phyloP scores from a whole-genome alignment of 2,113 vertebrate genomes.

The Pelecanoides urinatrix region DNA sequence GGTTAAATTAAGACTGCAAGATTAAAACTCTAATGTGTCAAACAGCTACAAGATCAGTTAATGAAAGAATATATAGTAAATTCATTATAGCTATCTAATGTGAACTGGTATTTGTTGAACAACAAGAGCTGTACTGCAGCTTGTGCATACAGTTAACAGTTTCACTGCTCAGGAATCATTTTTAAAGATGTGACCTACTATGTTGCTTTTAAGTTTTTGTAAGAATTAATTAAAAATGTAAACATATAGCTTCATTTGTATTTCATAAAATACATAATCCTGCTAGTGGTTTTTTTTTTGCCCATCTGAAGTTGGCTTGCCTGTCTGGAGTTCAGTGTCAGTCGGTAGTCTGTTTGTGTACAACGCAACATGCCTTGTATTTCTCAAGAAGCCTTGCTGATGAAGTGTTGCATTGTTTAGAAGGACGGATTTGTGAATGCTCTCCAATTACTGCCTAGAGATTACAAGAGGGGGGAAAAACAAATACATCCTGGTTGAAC shows the following conservation, averaged over 20 bases:
- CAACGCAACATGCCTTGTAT: background rate
- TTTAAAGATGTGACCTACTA: background rate
- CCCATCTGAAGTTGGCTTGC: background rate
- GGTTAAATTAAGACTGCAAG: background rate
- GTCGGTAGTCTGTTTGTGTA: background rate
- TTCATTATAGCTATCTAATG: background rate
- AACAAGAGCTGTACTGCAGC: background rate
- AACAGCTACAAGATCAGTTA: background rate
- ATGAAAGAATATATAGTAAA: background rate
- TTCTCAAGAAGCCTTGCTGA: background rate
- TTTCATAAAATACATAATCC: background rate
- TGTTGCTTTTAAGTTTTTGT: background rate
- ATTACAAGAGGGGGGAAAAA: background rate
- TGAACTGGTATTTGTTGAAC: background rate
- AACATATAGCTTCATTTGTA: background rate
- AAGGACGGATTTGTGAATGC: background rate
- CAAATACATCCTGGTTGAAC: background rate
- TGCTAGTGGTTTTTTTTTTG: background rate
- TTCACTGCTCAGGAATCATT: background rate
- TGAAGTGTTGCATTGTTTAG: constrained; percentile 15
- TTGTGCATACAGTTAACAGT: background rate
- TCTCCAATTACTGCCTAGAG: background rate
- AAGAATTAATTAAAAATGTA: background rate
- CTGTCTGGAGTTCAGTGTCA: background rate
- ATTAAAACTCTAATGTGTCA: background rate